Base-by-base conservation (phyloP, 37 sponge, comb jelly and placozoan genomes). In the Eunapius fragilis region DNA sequence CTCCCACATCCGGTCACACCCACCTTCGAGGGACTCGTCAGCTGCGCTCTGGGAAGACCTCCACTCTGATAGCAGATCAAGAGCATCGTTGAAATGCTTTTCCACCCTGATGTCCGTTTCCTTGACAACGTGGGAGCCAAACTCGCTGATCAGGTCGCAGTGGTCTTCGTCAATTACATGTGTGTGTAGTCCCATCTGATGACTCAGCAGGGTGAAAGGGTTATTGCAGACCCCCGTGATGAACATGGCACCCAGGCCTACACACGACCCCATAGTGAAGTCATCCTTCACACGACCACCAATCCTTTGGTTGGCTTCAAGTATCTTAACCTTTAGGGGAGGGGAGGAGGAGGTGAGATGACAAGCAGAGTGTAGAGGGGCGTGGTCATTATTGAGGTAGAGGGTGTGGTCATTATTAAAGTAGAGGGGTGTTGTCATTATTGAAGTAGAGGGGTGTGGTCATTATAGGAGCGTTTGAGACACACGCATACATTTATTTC, bases 181-280 rank as follows among this genome's bases (percentile, higher is more conserved):
- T 24, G 91, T 68, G 22, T 70, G 83, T 19, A 86, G 31, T 0
- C 80, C 96, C 72, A 88, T 74, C 84, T 96, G 96, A 28, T 85
- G 80, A 25, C 84, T 47, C 19, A 96, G 76, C 12, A 93, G 80
- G n/a, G 92, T 91, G 69, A 93, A 69, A 45, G 96, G 96, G 79
- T 96, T 96, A 41, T 93, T 96, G 81, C 74, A 80, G 30, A 93
- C 77, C 25, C 96, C 96, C 13, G 93, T 96, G 34, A 96, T 87
- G 74, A 96, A 92, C 93, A 92, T 93, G 80, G 96, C 96, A 14
- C 96, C 96, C 78, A 85, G 26, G 30, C 89, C 87, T 12, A 91
- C 86, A 71, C 87, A 87, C 27, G 76, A 69, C 0, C 96, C 96
- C 78, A 96, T 71, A 25, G 85, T 77, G 27, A 58, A 69, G 72